Evolutionary conservation across 2,113 vertebrate species (phyloP), one percentile per base, ranked within the genome.

Genomic region (Melozone crissalis): DNA sequence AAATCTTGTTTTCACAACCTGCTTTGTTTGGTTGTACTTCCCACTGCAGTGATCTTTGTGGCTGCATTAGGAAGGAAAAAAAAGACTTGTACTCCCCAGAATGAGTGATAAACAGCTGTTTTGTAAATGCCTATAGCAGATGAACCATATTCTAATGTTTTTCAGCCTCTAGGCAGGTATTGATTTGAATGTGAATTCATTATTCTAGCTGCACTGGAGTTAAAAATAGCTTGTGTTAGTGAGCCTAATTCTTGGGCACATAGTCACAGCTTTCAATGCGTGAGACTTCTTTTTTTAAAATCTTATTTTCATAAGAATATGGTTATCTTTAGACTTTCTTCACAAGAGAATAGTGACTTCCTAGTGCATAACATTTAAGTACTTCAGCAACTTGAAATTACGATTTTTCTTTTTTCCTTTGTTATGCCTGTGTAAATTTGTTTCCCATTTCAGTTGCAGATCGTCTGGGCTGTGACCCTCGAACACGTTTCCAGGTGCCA

Each of bases 381-480:
- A 63, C 35, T 59, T 62, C 33, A 63, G 54, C 59, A 63, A 43
- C 22, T 54, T 74, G n/a, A 24, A 76, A 28, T 47, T 23, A 41
- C 14, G 15, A 55, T 55, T 55, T 74, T 54, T 27, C 5, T 30
- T 28, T 33, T 33, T 28, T 21, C 7, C 10, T 21, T 9, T 76
- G 27, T 66, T 63, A 51, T 43, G 4, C 41, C 17, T 13, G 16
- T 67, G 6, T 87, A 10, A 95, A 30, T 39, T 13, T 79, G 14
- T 90, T 66, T 91, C 72, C 74, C 51, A 13, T 37, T 93, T 43
- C 97, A 99, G 99, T 98, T 97, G 97, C 98, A 95, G 99, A 99
- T 98, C 98, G 98, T 46, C 98, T 98, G 97, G 99, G 99, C 96
- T 99, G 99, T 72, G 98, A 99, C 96, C 98, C 99, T 66, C 98